Conservation (phyloP, 2,797 vertebrate genomes). For the Podarcis lilfordi region DNA sequence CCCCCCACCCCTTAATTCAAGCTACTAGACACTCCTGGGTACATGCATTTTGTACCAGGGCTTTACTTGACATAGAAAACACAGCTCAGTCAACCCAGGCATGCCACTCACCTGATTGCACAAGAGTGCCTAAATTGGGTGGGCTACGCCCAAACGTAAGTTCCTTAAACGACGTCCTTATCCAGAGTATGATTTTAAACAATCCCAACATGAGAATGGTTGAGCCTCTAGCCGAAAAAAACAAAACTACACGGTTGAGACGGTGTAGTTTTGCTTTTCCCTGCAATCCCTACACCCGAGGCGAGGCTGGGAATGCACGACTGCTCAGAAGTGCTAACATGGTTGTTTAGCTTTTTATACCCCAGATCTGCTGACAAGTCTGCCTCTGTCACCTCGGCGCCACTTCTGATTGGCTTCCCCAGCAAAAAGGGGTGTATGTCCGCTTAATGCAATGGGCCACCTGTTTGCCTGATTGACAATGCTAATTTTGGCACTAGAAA, state of each 20-base stretch:
- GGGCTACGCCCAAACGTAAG: slow-evolving; percentile 88
- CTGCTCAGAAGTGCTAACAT: slow-evolving; percentile 92
- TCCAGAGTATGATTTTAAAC: slow-evolving; percentile 84
- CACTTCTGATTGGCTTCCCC: slow-evolving; percentile 81
- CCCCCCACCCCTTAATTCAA: background rate
- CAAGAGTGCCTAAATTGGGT: slow-evolving; percentile 88
- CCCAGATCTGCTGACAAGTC: slow-evolving; percentile 77
- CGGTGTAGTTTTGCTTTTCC: slow-evolving; percentile 94
- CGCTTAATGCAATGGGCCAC: slow-evolving; percentile 79
- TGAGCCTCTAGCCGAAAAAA: slow-evolving; percentile 85
- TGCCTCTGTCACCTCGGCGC: slow-evolving; percentile 68
- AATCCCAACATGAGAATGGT: slow-evolving; percentile 92
- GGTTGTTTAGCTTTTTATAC: slow-evolving; percentile 86
- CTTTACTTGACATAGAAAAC: slow-evolving; percentile 28
- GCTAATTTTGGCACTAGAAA: slow-evolving; percentile 73
- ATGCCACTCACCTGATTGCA: slow-evolving; percentile 88
- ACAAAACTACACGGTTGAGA: slow-evolving; percentile 90
- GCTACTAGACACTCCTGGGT: slow-evolving; percentile 15
- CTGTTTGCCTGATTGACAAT: slow-evolving; percentile 76
- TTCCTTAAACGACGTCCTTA: slow-evolving; percentile 87
- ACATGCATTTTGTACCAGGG: slow-evolving; percentile 22
- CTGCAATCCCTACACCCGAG: slow-evolving; percentile 99
- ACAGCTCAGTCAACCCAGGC: slow-evolving; percentile 41
- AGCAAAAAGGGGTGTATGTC: slow-evolving; percentile 70
- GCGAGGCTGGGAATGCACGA: slow-evolving; percentile 98